A percentile compares a stretch with the other conserved stretches of the same genome.
phyloP scores from a whole-genome alignment of 2,113 vertebrate genomes.

The Antigone vipio region DNA sequence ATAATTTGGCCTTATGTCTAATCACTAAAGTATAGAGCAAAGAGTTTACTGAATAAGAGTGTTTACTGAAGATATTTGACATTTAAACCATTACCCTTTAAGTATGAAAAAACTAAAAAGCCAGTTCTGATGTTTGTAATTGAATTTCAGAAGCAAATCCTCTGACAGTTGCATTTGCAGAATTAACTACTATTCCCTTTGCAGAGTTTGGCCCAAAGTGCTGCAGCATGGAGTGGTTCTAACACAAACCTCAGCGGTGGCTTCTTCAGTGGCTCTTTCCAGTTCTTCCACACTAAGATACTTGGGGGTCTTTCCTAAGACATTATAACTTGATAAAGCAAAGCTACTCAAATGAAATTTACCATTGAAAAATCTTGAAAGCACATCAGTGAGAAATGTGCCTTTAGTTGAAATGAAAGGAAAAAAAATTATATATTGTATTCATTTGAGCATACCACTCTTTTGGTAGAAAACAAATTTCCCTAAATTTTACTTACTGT shows the following conservation, averaged over 20 bases:
- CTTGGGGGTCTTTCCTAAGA: rapidly evolving
- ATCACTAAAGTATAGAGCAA: not conserved
- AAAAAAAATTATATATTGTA: not conserved
- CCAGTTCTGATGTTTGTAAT: not conserved
- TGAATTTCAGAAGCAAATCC: not conserved
- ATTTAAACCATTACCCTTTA: not conserved
- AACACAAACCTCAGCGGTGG: not conserved
- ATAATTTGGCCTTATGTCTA: not conserved
- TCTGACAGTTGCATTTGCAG: not conserved
- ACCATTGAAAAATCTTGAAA: not conserved
- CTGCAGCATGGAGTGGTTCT: not conserved
- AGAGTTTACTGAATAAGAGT: not conserved
- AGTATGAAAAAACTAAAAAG: not conserved
- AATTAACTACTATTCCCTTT: not conserved
- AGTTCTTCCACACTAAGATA: not conserved
- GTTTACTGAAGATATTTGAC: not conserved
- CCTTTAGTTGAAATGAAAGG: not conserved
- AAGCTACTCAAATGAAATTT: not conserved
- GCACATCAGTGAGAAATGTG: not conserved
- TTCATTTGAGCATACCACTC: not conserved
- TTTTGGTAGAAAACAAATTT: not conserved
- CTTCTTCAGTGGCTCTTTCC: not conserved
- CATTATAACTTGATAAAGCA: not conserved
- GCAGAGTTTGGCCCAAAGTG: not conserved
- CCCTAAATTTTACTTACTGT: not conserved